These are phyloP conservation scores for Gambusia affinis DNA, from an alignment of 2,113 vertebrate species.

Conservation along the genomic window DNA sequence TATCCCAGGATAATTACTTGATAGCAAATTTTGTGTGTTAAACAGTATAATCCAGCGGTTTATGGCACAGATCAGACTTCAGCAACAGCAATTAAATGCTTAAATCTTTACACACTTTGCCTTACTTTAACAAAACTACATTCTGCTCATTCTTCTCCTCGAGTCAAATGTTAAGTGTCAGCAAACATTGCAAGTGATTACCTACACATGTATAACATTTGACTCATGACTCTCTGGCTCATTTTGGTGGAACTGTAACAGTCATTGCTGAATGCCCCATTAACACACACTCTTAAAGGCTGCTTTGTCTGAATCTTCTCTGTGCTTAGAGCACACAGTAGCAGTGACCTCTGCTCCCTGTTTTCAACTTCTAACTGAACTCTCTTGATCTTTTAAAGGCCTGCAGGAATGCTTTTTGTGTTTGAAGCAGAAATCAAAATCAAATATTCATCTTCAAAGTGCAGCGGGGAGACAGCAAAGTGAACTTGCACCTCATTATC, in stretches of 20 bases:
- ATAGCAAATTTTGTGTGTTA: slow-evolving; percentile 10
- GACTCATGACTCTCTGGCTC: slow-evolving; percentile 39
- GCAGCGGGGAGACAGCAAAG: background rate
- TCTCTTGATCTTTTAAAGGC: slow-evolving; percentile 29
- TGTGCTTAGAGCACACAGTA: slow-evolving; percentile 47
- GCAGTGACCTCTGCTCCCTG: slow-evolving; percentile 54
- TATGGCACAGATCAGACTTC: background rate
- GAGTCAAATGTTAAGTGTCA: slow-evolving; percentile 4
- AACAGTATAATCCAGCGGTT: background rate
- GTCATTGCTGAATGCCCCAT: slow-evolving; percentile 46
- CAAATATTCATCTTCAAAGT: slow-evolving; percentile 32
- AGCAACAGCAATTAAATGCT: background rate
- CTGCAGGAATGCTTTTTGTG: slow-evolving; percentile 14
- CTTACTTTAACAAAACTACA: slow-evolving; percentile 7
- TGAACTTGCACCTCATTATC: background rate
- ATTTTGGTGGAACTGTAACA: slow-evolving; percentile 44
- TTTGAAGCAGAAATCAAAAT: slow-evolving; percentile 19
- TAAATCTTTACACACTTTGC: background rate
- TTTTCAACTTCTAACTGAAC: slow-evolving; percentile 47
- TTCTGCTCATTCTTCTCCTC: background rate
- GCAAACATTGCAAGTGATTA: slow-evolving; percentile 29
- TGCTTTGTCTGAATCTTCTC: slow-evolving; percentile 46
- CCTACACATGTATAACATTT: slow-evolving; percentile 37
- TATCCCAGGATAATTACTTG: slow-evolving; percentile 23
- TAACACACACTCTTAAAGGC: slow-evolving; percentile 50